Percentiles rank a stretch among this genome's conserved stretches.
Conservation (phyloP, 2,888 invertebrate genomes). For the Chymomyza procnemis region DNA sequence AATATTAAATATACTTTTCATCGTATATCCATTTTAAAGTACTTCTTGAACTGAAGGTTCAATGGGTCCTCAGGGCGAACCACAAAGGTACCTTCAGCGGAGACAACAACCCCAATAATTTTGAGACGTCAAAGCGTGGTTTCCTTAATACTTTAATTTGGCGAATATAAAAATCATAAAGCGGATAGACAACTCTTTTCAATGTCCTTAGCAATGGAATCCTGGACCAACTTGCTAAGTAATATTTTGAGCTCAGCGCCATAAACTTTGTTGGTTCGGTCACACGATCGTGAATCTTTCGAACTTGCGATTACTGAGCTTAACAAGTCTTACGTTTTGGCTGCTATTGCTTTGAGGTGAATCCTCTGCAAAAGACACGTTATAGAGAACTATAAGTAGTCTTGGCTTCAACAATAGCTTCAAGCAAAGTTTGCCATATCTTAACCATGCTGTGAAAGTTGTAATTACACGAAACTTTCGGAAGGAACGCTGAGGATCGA, state of each 20-base stretch:
- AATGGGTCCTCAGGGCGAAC: slow-evolving; percentile 96
- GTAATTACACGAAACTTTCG: slow-evolving; percentile 98
- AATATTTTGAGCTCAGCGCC: slow-evolving; percentile 96
- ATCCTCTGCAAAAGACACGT: slow-evolving; percentile 98
- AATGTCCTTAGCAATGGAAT: slow-evolving; percentile 99
- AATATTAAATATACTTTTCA: neutral
- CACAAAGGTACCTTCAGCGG: slow-evolving; percentile 86
- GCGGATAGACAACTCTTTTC: slow-evolving; percentile 97
- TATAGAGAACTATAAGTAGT: slow-evolving; percentile 98
- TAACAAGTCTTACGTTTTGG: slow-evolving; percentile 99
- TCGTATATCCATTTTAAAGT: slow-evolving; percentile 83
- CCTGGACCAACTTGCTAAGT: slow-evolving; percentile 97
- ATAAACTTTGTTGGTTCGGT: slow-evolving; percentile 94
- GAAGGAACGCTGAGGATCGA: slow-evolving; percentile 97
- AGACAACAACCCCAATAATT: slow-evolving; percentile 90
- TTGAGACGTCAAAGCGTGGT: slow-evolving; percentile 97
- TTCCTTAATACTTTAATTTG: slow-evolving; percentile 99
- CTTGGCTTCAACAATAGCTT: slow-evolving; percentile 98
- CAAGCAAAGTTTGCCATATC: slow-evolving; percentile 99
- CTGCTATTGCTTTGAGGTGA: slow-evolving; percentile 96
- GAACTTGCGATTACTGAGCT: slow-evolving; percentile 98
- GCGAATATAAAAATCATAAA: slow-evolving; percentile 98
- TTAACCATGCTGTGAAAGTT: slow-evolving; percentile 99
- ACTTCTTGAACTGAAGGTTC: slow-evolving; percentile 98
- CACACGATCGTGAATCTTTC: slow-evolving; percentile 98